These are phyloP conservation scores for Amphimallon solstitiale DNA, from an alignment of 2,888 invertebrate genomes.

Conservation along the genomic window DNA sequence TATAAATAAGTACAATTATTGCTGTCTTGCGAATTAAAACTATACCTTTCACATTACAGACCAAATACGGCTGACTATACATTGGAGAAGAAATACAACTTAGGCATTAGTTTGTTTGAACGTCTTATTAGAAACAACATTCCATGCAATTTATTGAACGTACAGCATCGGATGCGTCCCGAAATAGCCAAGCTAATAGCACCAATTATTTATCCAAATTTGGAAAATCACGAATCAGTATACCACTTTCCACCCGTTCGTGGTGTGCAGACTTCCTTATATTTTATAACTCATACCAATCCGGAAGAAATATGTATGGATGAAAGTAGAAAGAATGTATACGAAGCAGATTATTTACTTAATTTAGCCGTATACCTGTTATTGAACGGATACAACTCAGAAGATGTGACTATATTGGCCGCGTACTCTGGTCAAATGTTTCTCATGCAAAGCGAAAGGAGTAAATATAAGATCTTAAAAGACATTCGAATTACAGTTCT, in stretches of 20 bases:
- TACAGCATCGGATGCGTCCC: conserved; percentile 83
- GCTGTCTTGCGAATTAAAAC: too few species aligned
- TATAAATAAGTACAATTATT: too few species aligned
- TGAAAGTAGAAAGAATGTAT: conserved; percentile 70
- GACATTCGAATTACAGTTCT: conserved; percentile 73
- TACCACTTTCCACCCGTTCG: conserved; percentile 66
- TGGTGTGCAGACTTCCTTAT: conserved; percentile 73
- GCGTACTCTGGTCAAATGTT: conserved; percentile 78
- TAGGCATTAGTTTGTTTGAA: conserved; percentile 86
- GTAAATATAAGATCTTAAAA: conserved; percentile 54
- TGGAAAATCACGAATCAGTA: conserved; percentile 72
- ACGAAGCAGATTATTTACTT: conserved; percentile 73
- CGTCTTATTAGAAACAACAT: conserved; percentile 75
- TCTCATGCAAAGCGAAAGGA: conserved; percentile 65
- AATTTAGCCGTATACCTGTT: conserved; percentile 67
- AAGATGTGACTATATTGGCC: conserved; percentile 78
- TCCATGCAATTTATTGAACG: conserved; percentile 68
- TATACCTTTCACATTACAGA: neutral
- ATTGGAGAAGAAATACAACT: conserved; percentile 72
- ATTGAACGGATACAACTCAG: conserved; percentile 68
- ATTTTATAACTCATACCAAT: conserved; percentile 73
- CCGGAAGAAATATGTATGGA: conserved; percentile 69
- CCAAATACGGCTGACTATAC: conserved; percentile 72
- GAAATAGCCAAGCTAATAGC: conserved; percentile 71
- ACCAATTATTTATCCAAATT: conserved; percentile 73